Evolutionary conservation across 1,140 invertebrate species (phyloP).

Genomic region (Drosophila saltans): DNA sequence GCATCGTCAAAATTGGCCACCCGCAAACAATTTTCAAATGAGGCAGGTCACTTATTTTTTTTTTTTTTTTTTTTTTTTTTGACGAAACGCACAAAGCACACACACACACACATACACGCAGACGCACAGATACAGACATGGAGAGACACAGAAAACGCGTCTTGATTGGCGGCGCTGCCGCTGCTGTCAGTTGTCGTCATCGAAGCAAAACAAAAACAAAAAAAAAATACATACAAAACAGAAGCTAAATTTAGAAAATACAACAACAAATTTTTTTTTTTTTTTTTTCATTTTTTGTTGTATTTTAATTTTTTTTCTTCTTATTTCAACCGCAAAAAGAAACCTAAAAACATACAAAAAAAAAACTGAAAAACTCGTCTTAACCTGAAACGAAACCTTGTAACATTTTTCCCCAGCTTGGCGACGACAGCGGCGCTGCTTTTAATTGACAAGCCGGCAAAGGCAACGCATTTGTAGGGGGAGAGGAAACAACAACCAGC

Average conservation of each 20-base stretch:
- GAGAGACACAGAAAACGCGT: conserved; percentile 23
- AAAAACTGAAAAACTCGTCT: conserved; percentile 72
- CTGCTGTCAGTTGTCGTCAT: conserved; percentile 40
- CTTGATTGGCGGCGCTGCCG: conserved; percentile 30
- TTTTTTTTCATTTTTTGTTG: not conserved
- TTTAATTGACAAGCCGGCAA: conserved; percentile 67
- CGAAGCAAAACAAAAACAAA: conserved; percentile 51
- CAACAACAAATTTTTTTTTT: conserved; percentile 43
- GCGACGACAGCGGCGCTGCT: conserved; percentile 57
- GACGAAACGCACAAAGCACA: conserved; percentile 18
- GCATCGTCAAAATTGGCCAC: conserved; percentile 12
- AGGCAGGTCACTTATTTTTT: conserved; percentile 75
- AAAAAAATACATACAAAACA: conserved; percentile 39
- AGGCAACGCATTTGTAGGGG: conserved; percentile 28
- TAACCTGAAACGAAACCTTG: conserved; percentile 83
- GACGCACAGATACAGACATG: conserved; percentile 26
- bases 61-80: not conserved
- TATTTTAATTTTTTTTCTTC: not conserved
- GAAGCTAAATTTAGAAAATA: conserved; percentile 76
- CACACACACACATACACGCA: conserved; percentile 30
- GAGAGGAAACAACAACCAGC: not conserved
- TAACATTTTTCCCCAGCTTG: conserved; percentile 80
- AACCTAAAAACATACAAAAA: conserved; percentile 52
- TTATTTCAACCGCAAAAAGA: conserved; percentile 60
- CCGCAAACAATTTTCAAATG: conserved; percentile 76